These are phyloP conservation scores for Hippocampus zosterae DNA, from an alignment of 2,113 vertebrate species.

Conservation along the genomic window DNA sequence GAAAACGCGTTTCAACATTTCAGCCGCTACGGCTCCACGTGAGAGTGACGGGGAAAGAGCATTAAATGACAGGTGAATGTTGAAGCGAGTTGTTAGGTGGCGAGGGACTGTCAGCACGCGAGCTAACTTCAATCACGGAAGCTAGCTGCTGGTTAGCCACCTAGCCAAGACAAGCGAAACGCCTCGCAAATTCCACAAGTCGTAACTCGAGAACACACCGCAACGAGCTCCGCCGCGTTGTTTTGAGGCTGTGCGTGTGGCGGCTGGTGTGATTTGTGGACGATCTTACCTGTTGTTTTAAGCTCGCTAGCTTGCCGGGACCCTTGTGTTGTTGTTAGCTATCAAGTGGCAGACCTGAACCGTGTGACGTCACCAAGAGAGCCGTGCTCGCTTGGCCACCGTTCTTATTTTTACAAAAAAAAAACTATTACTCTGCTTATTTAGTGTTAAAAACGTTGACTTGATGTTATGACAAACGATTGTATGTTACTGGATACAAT, in stretches of 20 bases:
- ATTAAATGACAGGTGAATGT: not conserved
- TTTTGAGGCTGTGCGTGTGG: not conserved
- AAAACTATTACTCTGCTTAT: not conserved
- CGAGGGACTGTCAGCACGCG: not conserved
- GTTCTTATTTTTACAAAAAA: not conserved
- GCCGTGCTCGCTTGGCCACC: not conserved
- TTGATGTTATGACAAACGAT: not conserved
- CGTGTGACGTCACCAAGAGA: not conserved
- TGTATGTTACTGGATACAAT: not conserved
- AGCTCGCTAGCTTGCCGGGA: constrained; percentile 29
- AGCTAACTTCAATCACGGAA: constrained; percentile 5
- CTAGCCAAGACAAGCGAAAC: constrained; percentile 44
- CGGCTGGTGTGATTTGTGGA: not conserved
- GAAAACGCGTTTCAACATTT: not conserved
- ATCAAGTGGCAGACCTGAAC: constrained; percentile 9
- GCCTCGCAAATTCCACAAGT: constrained; percentile 8
- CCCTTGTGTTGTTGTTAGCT: constrained; percentile 64
- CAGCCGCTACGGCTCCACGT: not conserved
- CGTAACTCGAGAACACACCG: not conserved
- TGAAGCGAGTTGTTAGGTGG: not conserved
- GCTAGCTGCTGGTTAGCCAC: constrained; percentile 31
- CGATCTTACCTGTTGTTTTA: constrained; percentile 48
- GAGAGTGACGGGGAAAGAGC: not conserved
- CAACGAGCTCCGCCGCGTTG: not conserved
- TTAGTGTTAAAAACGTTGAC: not conserved